A percentile compares a stretch with the other conserved stretches of the same genome.
Evolutionary conservation across 2,113 vertebrate species (phyloP).

Genomic region (Scytalopus superciliaris): DNA sequence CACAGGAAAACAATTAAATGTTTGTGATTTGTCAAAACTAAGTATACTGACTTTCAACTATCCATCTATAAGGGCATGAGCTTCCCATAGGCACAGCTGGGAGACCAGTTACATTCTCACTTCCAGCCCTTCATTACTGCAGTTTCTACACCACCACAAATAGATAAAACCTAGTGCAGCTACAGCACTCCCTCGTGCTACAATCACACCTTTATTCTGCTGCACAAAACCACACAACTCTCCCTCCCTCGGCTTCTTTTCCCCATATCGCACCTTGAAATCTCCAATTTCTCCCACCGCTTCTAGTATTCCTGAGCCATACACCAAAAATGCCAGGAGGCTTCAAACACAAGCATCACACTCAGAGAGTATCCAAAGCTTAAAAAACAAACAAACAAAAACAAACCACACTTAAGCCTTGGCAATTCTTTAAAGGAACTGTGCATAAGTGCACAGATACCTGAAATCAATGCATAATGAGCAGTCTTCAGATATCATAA

Average conservation of each 20-base stretch:
- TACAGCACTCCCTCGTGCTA: background rate
- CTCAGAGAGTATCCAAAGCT: slow-evolving; percentile 14
- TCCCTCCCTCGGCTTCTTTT: background rate
- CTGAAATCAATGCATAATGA: background rate
- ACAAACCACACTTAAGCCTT: background rate
- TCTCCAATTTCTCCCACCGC: background rate
- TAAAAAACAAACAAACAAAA: background rate
- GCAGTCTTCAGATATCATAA: background rate
- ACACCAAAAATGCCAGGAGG: background rate
- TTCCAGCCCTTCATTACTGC: background rate
- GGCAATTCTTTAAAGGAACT: background rate
- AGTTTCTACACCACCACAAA: background rate
- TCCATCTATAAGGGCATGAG: background rate
- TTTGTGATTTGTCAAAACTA: background rate
- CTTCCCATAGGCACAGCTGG: background rate
- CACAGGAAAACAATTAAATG: accelerated
- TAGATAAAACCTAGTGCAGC: background rate
- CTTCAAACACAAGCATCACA: background rate
- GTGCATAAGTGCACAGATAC: background rate
- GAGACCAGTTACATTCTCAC: background rate
- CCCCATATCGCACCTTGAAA: background rate
- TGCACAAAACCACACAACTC: background rate
- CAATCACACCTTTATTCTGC: background rate
- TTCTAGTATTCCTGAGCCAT: background rate
- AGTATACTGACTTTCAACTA: background rate